phyloP scores from a whole-genome alignment of 1,140 invertebrate genomes.

The Pteromalus puparum region DNA sequence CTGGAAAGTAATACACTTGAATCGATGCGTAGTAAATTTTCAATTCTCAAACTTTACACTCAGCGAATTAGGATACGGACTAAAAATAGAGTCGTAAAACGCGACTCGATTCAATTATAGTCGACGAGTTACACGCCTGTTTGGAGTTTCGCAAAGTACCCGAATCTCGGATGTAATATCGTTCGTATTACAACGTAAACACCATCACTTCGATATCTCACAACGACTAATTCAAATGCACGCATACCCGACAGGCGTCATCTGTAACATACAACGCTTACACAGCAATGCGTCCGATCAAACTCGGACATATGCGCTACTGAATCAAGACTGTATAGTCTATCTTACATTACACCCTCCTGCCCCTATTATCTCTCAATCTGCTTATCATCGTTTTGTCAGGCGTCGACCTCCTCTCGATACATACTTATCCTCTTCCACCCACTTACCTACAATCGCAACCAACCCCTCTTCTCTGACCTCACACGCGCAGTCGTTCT shows the following conservation, averaged over 20 bases:
- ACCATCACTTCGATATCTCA: no score
- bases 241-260: no score
- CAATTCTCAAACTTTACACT: constrained; percentile 13
- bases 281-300: neutral
- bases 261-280: neutral
- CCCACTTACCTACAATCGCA: neutral
- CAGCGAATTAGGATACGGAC: neutral
- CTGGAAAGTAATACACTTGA: constrained; percentile 2
- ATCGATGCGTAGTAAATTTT: neutral
- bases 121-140: no score
- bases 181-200: no score
- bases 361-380: neutral
- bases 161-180: no score
- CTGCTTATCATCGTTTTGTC: neutral
- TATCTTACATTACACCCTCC: neutral
- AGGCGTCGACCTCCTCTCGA: neutral
- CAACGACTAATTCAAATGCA: no score
- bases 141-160: no score
- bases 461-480: neutral
- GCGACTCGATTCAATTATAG: neutral
- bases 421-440: neutral
- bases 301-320: neutral
- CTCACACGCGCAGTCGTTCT: neutral
- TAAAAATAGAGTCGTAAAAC: constrained; percentile 12
- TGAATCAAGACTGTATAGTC: neutral